Base-by-base conservation (phyloP, 64 coral and sea anemone genomes). In the Montipora foliosa region DNA sequence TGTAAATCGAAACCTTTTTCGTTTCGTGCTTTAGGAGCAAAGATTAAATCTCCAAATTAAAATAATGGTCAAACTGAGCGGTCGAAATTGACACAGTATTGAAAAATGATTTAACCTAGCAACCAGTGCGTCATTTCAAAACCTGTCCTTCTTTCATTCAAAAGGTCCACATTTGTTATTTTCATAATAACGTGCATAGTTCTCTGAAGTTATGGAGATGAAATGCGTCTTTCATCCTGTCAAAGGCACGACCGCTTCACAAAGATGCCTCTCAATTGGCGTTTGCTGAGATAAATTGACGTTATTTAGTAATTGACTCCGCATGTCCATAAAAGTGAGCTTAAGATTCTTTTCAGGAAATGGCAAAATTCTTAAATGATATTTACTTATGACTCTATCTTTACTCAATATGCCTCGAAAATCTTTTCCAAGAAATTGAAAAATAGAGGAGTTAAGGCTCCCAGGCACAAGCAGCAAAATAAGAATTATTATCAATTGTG, bases 301-400 rank as follows among this genome's bases (percentile, higher is more conserved):
- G 59, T 44, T 50, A 86, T 86, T 86, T 86, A 72, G 82, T 71
- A 67, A 86, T 86, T 69, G 82, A 86, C 82, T 86, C 44, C 82
- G 71, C 82, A 64, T 86, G 82, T 86, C 82, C 47, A 86, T 86
- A 72, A 86, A 86, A 86, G 53, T 57, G 53, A 57, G 82, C 66
- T 71, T 72, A 71, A 86, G 66, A 86, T 71, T 50, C 29, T 86
- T 45, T 72, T 71, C 66, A 86, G 82, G 82, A 71, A 86, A 86
- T 86, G 82, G n/a, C 15, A 86, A 86, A 86, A 86, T 72, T 86
- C 82, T 64, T n/a, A 86, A 86, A 86, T 86, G 64, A 8, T 86
- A 86, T 86, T 86, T 86, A 86, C 82, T 68, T 86, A 86, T 22
- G 82, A 86, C n/a, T 86, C 66, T 48, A 82, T 19, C 62, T 48